Percentiles rank a stretch among this genome's conserved stretches.
Conservation (phyloP, 2,888 invertebrate species). For the Holacanthella duospinosa region DNA sequence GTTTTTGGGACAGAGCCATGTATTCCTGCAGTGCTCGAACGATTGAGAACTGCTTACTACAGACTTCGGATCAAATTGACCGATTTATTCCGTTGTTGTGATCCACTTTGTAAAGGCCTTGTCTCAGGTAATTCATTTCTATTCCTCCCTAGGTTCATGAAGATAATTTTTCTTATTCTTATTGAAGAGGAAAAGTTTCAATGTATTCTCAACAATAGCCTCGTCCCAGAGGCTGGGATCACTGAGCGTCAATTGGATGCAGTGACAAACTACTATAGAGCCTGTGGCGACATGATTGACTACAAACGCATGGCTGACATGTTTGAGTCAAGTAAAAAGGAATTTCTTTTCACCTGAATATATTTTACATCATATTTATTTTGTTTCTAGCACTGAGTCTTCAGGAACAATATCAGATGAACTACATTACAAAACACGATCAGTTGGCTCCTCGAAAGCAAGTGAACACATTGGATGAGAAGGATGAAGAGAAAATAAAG, state of each 20-base stretch:
- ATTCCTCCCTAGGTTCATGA: not conserved
- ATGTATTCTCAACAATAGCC: constrained; percentile 31
- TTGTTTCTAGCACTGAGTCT: constrained; percentile 27
- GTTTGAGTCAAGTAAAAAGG: constrained; percentile 37
- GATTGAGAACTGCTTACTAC: constrained; percentile 35
- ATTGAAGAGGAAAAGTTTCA: constrained; percentile 32
- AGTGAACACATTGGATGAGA: constrained; percentile 52
- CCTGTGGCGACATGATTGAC: constrained; percentile 34
- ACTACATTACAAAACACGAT: constrained; percentile 30
- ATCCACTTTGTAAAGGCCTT: constrained; percentile 32
- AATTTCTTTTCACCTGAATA: too few species aligned
- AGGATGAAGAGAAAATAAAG: constrained; percentile 57
- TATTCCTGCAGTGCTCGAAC: constrained; percentile 34
- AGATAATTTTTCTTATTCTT: not conserved
- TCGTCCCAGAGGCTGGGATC: constrained; percentile 35
- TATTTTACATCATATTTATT: too few species aligned
- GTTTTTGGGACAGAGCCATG: constrained; percentile 36
- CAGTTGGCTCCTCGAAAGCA: constrained; percentile 25
- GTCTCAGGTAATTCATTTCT: constrained; percentile 30
- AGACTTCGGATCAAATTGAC: constrained; percentile 32
- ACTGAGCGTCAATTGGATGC: constrained; percentile 34
- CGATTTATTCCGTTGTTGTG: constrained; percentile 35
- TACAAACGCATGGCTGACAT: constrained; percentile 35
- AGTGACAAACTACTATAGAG: constrained; percentile 35
- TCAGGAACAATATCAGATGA: constrained; percentile 36